Conservation (phyloP, 2,797 vertebrate genomes). For the Holocentrus rufus region DNA sequence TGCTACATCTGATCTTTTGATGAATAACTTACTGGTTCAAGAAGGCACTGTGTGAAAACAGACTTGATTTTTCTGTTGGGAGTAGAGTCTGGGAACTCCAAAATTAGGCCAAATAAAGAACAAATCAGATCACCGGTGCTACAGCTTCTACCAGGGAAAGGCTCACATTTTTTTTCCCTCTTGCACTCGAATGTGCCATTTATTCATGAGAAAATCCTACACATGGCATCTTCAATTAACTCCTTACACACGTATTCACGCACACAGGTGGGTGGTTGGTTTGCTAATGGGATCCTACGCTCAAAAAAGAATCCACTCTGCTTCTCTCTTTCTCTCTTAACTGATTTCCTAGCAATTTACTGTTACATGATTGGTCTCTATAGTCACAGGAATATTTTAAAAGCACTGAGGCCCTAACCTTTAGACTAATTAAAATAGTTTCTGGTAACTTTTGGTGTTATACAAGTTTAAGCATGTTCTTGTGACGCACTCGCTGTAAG, state of each 20-base stretch:
- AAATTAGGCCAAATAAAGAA: too few species aligned
- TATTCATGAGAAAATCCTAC: neutral
- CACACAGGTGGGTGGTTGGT: neutral
- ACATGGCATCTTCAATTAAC: conserved; percentile 17
- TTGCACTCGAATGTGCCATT: neutral
- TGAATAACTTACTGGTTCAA: too few species aligned
- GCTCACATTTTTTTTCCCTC: neutral
- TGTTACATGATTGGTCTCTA: neutral
- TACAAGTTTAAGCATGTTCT: neutral
- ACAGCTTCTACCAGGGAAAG: neutral
- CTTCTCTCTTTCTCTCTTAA: conserved; percentile 24
- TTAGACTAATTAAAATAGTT: neutral
- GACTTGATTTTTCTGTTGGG: too few species aligned
- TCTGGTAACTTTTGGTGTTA: too few species aligned
- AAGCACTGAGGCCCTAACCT: neutral
- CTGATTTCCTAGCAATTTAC: neutral
- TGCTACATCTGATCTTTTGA: neutral
- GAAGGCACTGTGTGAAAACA: too few species aligned
- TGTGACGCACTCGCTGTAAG: neutral
- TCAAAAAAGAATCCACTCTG: too few species aligned
- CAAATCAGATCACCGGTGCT: neutral
- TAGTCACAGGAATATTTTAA: neutral
- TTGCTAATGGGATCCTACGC: neutral
- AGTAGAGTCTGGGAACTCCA: too few species aligned
- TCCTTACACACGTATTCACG: conserved; percentile 8